phyloP scores from a whole-genome alignment of 1,140 invertebrate genomes.

The Araneus ventricosus region DNA sequence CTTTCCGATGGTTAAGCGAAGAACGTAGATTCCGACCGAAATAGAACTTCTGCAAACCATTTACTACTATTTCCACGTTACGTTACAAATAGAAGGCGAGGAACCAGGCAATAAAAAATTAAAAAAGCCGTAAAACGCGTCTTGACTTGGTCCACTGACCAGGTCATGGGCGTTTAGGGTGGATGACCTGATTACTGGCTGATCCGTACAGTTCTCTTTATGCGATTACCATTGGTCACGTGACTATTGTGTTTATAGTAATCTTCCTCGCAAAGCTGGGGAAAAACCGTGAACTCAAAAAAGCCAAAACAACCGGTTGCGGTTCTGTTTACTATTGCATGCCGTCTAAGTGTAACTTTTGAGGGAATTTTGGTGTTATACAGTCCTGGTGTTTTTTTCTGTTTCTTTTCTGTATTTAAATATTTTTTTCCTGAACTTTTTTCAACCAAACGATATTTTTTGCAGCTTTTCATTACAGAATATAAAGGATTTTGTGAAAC shows the following conservation, averaged over 20 bases:
- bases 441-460: too few relatives aligned
- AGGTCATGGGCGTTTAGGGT: slow-evolving; percentile 47
- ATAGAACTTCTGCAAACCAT: background rate
- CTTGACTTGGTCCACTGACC: slow-evolving; percentile 62
- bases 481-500: too few relatives aligned
- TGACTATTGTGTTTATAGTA: slow-evolving; percentile 30
- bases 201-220: background rate
- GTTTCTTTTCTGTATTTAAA: too few relatives aligned
- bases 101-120: background rate
- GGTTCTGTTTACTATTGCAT: background rate
- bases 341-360: background rate
- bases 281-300: background rate
- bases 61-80: too few relatives aligned
- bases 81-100: too few relatives aligned
- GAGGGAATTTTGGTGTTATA: too few relatives aligned
- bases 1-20: background rate
- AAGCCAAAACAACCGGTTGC: background rate
- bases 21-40: background rate
- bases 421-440: too few relatives aligned
- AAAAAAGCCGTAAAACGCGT: background rate
- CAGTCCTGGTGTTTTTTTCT: too few relatives aligned
- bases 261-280: background rate
- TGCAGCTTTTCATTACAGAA: too few relatives aligned
- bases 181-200: slow-evolving; percentile 42
- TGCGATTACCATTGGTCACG: background rate